Conservation (phyloP, 2,113 vertebrate genomes). For the Tinamus guttatus region DNA sequence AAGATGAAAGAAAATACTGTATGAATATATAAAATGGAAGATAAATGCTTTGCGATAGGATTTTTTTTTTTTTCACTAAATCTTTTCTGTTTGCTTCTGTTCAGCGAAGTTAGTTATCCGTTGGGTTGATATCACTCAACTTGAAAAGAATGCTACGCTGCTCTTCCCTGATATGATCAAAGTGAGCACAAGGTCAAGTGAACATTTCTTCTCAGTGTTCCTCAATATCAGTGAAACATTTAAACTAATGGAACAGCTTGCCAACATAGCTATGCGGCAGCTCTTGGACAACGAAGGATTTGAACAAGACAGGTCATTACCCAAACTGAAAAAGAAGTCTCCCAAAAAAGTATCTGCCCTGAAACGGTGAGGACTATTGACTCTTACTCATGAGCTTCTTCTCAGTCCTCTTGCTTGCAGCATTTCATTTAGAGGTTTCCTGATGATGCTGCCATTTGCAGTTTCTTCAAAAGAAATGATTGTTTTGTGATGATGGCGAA, state of each 20-base stretch:
- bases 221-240: constrained; percentile 98
- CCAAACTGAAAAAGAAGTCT: constrained; percentile 96
- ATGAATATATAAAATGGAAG: neutral
- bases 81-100: neutral
- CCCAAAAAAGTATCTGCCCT: constrained; percentile 95
- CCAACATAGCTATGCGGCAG: constrained; percentile 97
- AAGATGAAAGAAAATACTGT: neutral
- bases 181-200: constrained; percentile 91
- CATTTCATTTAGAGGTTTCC: neutral
- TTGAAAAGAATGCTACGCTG: constrained; percentile 93
- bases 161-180: constrained; percentile 93
- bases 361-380: constrained; percentile 84
- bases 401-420: neutral
- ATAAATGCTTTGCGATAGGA: neutral
- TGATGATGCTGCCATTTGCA: neutral
- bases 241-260: constrained; percentile 96
- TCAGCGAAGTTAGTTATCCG: constrained; percentile 95
- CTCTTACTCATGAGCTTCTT: neutral
- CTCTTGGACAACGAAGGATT: constrained; percentile 97
- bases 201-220: constrained; percentile 96
- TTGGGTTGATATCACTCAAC: constrained; percentile 97
- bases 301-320: constrained; percentile 93
- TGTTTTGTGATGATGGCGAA: neutral
- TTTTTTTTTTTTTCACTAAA: neutral
- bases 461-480: neutral